Evolutionary conservation across 1,140 invertebrate genomes (phyloP).

Genomic region (Scylla paramamosain): DNA sequence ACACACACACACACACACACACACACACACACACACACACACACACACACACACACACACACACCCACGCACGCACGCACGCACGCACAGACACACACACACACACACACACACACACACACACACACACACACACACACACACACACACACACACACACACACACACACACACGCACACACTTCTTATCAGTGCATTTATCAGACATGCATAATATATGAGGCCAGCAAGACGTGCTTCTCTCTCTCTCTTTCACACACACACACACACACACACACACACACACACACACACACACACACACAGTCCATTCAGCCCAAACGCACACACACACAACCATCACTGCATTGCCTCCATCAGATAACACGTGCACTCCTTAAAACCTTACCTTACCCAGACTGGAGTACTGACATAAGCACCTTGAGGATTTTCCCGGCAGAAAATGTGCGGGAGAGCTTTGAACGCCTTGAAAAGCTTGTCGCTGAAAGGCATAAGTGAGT

Average conservation of each 20-base stretch:
- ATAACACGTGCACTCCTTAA: too few species aligned
- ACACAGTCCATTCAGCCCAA: too few species aligned
- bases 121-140: neutral
- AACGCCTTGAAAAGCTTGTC: too few species aligned
- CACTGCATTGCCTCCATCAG: too few species aligned
- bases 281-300: too few species aligned
- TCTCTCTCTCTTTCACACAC: neutral
- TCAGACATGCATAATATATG: conserved; percentile 24
- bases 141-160: neutral
- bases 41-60: neutral
- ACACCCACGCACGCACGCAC: neutral
- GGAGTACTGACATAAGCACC: too few species aligned
- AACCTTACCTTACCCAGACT: too few species aligned
- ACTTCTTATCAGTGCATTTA: neutral
- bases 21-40: neutral
- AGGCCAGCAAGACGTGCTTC: neutral
- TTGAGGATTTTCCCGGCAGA: too few species aligned
- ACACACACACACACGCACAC: neutral
- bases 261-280: too few species aligned
- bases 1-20: neutral
- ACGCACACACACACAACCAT: too few species aligned
- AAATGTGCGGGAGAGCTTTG: too few species aligned
- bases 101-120: neutral
- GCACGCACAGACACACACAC: neutral
- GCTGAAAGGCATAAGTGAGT: too few species aligned